These are phyloP conservation scores for Peromyscus californicus DNA, from an alignment of 2,113 vertebrate species.

Conservation along the genomic window DNA sequence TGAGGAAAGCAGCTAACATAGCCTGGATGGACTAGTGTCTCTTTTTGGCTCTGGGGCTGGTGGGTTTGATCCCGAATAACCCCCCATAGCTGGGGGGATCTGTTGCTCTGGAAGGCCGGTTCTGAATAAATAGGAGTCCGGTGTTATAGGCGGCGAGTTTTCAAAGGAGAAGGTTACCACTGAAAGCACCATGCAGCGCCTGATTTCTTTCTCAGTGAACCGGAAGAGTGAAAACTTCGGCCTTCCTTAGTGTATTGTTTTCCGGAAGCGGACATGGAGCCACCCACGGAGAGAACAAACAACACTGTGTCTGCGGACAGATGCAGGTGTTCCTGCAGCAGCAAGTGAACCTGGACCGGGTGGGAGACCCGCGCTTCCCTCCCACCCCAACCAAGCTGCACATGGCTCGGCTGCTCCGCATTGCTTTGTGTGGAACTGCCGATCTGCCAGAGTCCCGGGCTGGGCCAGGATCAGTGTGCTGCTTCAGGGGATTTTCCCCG, in stretches of 20 bases:
- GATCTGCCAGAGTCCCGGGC: fast-evolving
- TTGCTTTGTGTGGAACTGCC: fast-evolving
- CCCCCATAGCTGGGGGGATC: neutral
- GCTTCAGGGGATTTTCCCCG: neutral
- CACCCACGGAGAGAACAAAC: neutral
- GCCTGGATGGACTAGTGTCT: neutral
- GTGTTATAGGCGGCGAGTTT: neutral
- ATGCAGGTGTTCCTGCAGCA: neutral
- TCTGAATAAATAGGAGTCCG: neutral
- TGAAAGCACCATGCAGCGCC: neutral
- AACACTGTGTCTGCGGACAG: neutral
- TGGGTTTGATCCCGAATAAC: neutral
- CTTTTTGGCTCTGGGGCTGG: neutral
- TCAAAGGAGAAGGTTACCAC: neutral
- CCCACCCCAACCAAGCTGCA: fast-evolving
- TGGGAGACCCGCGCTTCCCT: neutral
- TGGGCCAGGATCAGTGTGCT: fast-evolving
- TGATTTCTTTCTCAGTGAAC: neutral
- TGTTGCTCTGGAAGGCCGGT: neutral
- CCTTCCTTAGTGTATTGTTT: neutral
- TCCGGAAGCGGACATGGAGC: neutral
- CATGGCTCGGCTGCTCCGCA: fast-evolving
- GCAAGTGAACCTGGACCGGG: fast-evolving
- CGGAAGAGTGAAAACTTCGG: fast-evolving
- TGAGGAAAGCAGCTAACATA: neutral